A percentile compares a stretch with the other conserved stretches of the same genome.
Conservation (phyloP, 2,797 vertebrate species). For the Parotocinclus haroldoi region DNA sequence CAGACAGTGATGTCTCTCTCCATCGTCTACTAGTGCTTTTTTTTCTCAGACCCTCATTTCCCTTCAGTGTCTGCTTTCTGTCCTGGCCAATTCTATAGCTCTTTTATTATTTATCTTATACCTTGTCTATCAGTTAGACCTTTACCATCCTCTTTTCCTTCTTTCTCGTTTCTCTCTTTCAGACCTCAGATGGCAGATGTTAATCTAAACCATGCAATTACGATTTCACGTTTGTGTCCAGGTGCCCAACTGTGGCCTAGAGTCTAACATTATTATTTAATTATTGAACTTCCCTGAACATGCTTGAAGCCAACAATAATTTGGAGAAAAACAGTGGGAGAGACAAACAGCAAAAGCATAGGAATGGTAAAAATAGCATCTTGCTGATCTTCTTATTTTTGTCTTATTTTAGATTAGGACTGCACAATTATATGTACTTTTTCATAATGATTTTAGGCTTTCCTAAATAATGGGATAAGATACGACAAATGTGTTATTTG, state of each 20-base stretch:
- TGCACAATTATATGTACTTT: too few relatives aligned
- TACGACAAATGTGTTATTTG: too few relatives aligned
- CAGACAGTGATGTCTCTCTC: conserved; percentile 10
- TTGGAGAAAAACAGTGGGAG: neutral
- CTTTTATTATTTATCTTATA: neutral
- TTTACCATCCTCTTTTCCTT: neutral
- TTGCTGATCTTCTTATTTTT: too few relatives aligned
- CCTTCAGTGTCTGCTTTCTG: neutral
- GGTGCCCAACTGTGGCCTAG: conserved; percentile 33
- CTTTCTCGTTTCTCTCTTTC: conserved; percentile 5
- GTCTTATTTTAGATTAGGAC: too few relatives aligned
- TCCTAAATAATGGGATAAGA: too few relatives aligned
- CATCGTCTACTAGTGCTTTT: conserved; percentile 13
- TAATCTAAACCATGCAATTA: conserved; percentile 56
- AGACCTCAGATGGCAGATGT: conserved; percentile 42
- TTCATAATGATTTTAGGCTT: too few relatives aligned
- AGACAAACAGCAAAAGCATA: too few relatives aligned
- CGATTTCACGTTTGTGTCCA: conserved; percentile 34
- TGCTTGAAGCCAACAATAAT: conserved; percentile 17
- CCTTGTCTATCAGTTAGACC: conserved; percentile 1
- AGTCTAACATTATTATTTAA: conserved; percentile 52
- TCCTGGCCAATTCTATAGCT: neutral
- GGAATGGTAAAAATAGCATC: too few relatives aligned
- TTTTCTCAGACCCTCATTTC: conserved; percentile 15
- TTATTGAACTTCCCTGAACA: conserved; percentile 41